Base-by-base conservation (phyloP, 2,113 vertebrate genomes). In the Neopipo cinnamomea region DNA sequence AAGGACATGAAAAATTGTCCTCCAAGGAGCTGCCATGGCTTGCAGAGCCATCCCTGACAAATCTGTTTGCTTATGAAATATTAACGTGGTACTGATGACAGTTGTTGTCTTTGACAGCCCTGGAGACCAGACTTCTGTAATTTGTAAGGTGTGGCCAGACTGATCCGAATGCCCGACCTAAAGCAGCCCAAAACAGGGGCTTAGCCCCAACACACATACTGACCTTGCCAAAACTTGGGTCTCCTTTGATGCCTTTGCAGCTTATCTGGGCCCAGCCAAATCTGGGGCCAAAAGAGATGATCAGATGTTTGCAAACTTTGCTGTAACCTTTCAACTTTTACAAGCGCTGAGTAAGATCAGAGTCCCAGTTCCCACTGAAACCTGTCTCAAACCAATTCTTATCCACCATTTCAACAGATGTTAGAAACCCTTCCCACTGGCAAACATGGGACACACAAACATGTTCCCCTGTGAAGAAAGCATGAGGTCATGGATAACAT, bases 81-180 rank as follows among this genome's bases (percentile, higher is more conserved):
- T 22, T 59, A 62, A 66, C 1, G 1, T 3, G 1, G 23, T 21
- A 12, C 53, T 49, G 70, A n/a, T 59, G 62, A 44, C 58, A 89
- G 22, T 2, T 28, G 44, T 23, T 75, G 77, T 27, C 46, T 87
- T 55, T 35, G 42, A 52, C 41, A 76, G 27, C 33, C 33, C 22
- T 6, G 24, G 30, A 77, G 47, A 52, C 24, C 67, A 53, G 67
- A 42, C 21, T 58, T 76, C 46, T 20, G 21, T 44, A 28, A 50
- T 62, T n/a, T 5, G 2, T 27, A 41, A 49, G n/a, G 21, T 30
- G 28, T 0, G 0, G 41, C 25, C 47, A 78, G 41, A 16, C 24
- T 1, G 0, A 12, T n/a, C 56, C 0, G 0, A 55, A 24, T 6
- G 14, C 52, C 28, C 8, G 25, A 28, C 35, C 22, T 19, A 73